These are phyloP conservation scores for Ethmia dodecea DNA, from an alignment of 2,888 invertebrate species.

Conservation along the genomic window DNA sequence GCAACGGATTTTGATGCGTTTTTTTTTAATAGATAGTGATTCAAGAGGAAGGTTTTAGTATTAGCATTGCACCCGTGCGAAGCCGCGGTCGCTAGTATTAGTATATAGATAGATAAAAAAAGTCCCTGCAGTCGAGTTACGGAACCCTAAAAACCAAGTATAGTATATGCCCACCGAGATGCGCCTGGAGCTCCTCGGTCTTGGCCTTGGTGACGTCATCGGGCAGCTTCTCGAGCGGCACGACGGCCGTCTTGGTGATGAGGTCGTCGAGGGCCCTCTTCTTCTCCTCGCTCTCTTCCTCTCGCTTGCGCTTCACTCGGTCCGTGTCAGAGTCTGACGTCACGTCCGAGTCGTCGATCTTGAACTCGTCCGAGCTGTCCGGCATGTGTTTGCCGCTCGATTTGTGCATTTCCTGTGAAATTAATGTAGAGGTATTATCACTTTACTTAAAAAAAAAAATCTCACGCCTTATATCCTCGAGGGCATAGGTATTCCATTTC, in stretches of 20 bases:
- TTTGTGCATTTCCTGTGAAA: constrained; percentile 68
- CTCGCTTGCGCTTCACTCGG: constrained; percentile 39
- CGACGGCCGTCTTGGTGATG: constrained; percentile 55
- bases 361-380: constrained; percentile 72
- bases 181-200: constrained; percentile 52
- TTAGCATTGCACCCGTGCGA: no score
- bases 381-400: constrained; percentile 74
- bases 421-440: not conserved
- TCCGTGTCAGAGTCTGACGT: constrained; percentile 41
- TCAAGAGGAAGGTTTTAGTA: no score
- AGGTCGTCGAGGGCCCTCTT: constrained; percentile 45
- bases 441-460: no score
- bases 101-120: no score
- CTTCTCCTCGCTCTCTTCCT: constrained; percentile 20
- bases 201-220: constrained; percentile 57
- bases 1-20: no score
- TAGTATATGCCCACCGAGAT: constrained; percentile 48
- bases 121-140: no score
- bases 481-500: no score
- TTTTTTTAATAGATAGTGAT: no score
- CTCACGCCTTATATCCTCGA: no score
- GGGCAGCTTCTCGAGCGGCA: constrained; percentile 59
- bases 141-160: no score
- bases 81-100: no score
- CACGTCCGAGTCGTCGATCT: constrained; percentile 48